Evolutionary conservation across 2,797 vertebrate genomes (phyloP), one percentile per base, ranked within the genome.

Genomic region (Brachyalestes nurse): DNA sequence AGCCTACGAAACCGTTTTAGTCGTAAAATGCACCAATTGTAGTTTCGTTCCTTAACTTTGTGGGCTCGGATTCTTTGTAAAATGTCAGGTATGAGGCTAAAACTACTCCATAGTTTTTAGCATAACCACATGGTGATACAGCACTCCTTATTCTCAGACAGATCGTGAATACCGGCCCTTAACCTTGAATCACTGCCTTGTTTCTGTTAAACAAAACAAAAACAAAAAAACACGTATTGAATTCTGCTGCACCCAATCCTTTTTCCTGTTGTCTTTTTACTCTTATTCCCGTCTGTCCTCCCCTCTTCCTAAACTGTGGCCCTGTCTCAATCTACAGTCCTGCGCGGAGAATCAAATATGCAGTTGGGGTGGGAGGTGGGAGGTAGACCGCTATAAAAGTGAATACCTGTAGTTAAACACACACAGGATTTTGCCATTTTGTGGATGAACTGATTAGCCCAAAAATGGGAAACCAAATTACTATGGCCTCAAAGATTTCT

Each of bases 101-200:
- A 53, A 4, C 47, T 13, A 25, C 45, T 67, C 19, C 19, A 10
- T 40, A 67, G 38, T 17, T 21, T 51, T 16, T 34, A 21, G 53
- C 19, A 10, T 23, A 12, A n/a, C 49, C 51, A 38, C 8, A 19
- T 1, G 28, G 47, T 13, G n/a, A 42, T 42, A 5, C 72, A 23
- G 72, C 72, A 17, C 55, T 65, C 47, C 49, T 65, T 34, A 45
- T 47, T 62, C 45, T 67, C 57, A 67, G 64, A 72, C 75, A 60
- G 17, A 64, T 38, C 61, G 34, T 60, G 82, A 80, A 86, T 86
- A 73, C 77, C 84, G 73, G 73, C 82, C 82, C 60, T 83, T 53
- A 28, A 84, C 77, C 75, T 80, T 73, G 16, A 71, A 75, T 84
- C 85, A 86, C 82, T 86, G 85, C 85, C 83, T 80, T 74, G 51